phyloP scores from a whole-genome alignment of 2,113 vertebrate genomes.

The Sinocyclocheilus anshuiensis region DNA sequence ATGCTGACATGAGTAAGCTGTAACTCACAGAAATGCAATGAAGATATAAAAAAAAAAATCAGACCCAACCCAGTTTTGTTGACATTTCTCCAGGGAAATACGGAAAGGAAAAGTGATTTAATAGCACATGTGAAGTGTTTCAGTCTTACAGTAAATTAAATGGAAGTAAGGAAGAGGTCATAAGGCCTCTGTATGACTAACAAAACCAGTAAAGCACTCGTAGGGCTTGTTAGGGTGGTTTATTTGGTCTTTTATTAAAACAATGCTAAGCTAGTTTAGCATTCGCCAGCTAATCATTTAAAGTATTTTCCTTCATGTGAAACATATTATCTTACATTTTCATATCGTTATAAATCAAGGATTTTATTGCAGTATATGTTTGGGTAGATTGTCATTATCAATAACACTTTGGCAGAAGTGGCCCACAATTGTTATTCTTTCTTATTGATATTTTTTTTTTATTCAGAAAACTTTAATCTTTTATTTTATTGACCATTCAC shows the following conservation, averaged over 20 bases:
- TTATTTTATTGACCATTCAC: background rate
- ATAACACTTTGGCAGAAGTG: background rate
- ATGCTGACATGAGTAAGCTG: background rate
- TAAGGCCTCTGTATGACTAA: background rate
- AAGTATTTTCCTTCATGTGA: background rate
- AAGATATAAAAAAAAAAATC: background rate
- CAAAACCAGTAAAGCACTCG: background rate
- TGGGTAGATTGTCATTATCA: background rate
- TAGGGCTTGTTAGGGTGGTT: constrained; percentile 3
- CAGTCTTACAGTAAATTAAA: background rate
- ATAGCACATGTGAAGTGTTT: background rate
- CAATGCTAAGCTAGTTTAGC: background rate
- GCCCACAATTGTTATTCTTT: background rate
- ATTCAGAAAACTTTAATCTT: background rate
- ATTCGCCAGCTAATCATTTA: background rate
- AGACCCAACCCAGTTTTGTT: background rate
- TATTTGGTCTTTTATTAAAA: background rate
- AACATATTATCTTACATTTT: background rate
- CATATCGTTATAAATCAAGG: background rate
- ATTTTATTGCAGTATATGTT: background rate
- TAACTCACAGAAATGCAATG: background rate
- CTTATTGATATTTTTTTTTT: background rate
- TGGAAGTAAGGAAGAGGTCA: background rate
- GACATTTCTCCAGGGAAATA: background rate
- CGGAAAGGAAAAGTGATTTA: background rate